These are phyloP conservation scores for Neolamprologus longior DNA, from an alignment of 2,113 vertebrate genomes.

Conservation along the genomic window DNA sequence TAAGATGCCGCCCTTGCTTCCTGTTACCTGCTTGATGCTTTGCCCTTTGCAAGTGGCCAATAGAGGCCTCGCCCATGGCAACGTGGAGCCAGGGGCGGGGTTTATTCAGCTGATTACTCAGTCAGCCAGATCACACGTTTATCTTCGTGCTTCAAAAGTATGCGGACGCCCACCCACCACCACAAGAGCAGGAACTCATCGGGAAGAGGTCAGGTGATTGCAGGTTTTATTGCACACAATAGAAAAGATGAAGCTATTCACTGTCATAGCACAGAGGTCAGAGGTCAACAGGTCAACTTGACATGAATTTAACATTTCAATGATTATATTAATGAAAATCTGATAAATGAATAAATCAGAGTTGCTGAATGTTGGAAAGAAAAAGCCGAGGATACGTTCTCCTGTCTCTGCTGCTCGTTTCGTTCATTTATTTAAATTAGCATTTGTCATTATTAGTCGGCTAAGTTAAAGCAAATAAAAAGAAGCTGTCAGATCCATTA, in stretches of 20 bases:
- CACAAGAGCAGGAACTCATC: too few species aligned
- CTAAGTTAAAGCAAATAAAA: background rate
- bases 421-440: background rate
- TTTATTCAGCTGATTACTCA: constrained; percentile 21
- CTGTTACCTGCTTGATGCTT: constrained; percentile 49
- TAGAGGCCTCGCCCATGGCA: constrained; percentile 16
- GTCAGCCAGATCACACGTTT: background rate
- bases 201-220: background rate
- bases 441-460: background rate
- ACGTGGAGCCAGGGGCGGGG: background rate
- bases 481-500: background rate
- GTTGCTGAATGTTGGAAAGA: background rate
- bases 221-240: background rate
- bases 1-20: constrained; percentile 57
- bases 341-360: background rate
- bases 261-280: background rate
- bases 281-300: background rate
- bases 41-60: constrained; percentile 22
- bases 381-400: background rate
- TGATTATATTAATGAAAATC: background rate
- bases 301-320: background rate
- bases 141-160: background rate
- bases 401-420: background rate
- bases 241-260: background rate
- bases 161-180: background rate